Percentiles rank a stretch among this genome's conserved stretches.
These are phyloP conservation scores for Poecilia gillii DNA, from an alignment of 2,797 vertebrate species.

Conservation along the genomic window DNA sequence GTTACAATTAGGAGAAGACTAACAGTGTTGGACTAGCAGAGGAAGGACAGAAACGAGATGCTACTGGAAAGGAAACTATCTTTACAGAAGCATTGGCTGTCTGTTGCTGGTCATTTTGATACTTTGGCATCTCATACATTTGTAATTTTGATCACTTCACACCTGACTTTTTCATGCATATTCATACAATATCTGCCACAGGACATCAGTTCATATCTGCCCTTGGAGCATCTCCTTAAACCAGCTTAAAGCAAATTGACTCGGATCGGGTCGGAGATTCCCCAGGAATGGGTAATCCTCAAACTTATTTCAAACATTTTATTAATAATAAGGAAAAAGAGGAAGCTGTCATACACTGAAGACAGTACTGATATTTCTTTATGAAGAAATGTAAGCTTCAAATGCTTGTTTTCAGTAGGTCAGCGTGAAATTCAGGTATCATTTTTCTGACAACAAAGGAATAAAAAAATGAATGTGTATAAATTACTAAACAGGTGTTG, in stretches of 20 bases:
- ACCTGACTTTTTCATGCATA: not conserved
- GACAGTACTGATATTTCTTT: not conserved
- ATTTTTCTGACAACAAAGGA: conserved; percentile 1
- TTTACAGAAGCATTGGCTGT: not conserved
- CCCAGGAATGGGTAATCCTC: not conserved
- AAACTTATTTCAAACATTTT: not conserved
- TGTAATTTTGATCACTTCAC: not conserved
- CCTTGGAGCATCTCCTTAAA: not conserved
- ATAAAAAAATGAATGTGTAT: conserved; percentile 12
- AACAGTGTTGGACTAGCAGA: not conserved
- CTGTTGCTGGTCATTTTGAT: not conserved
- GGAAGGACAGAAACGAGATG: not conserved
- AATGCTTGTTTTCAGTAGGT: conserved; percentile 1
- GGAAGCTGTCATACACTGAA: not conserved
- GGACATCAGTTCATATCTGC: not conserved
- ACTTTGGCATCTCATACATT: not conserved
- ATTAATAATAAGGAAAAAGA: not conserved
- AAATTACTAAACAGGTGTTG: conserved; percentile 32
- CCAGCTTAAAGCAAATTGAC: not conserved
- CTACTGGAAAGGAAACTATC: not conserved
- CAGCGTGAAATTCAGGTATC: conserved; percentile 9
- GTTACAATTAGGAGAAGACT: not conserved
- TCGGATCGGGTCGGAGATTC: not conserved
- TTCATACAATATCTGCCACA: not conserved
- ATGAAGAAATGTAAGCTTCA: not conserved